Evolutionary conservation across 2,888 invertebrate genomes (phyloP), one percentile per base, ranked within the genome.

Genomic region (Hyposoter dolosus): DNA sequence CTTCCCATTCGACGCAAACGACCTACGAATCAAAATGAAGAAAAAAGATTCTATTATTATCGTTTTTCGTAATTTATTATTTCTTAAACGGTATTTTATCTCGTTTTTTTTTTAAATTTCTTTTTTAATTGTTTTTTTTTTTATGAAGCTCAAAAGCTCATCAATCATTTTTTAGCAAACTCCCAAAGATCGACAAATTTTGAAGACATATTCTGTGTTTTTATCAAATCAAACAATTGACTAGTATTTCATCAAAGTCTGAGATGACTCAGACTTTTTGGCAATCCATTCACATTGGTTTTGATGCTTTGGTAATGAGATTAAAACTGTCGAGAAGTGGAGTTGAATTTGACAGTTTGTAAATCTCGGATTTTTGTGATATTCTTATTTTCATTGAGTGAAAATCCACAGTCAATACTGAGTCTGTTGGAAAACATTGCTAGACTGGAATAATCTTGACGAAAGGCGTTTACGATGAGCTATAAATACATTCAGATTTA

Each of bases 1-100:
- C 97, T 96, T 94, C 97, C 97, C 95, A 96, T 95, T 94, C 98
- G 97, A 93, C 97, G 96, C 94, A 96, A 95, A 93, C 98, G 97
- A 94, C 95, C 97, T 96, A 95, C 94, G 96, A 95, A 89, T 93
- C 23, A 65, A 19, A 95, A 89, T 93, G n/a, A 72, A 56, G 90
- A 91, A 93, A 92, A 92, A 86, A 69, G 66, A 10, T 45, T 78
- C 56, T 45, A 56, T 53, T 40, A 43, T 3, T 3, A 28, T 28
- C 1, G 15, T 28, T 3, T 53, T 28, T 60, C 74, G 63, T 60
- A 1, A 1, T 9, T 28, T 56, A 7, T 6, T 32, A 10, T 66
- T 17, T 19, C 23, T 50, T 6, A 53, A 53, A 7, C 5, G 19
- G 4, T n/a, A 19, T 53, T n/a, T 53, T 53, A 53, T 53, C 15